Base-by-base conservation (phyloP, 2,888 invertebrate species). In the Toxonevra muliebris region DNA sequence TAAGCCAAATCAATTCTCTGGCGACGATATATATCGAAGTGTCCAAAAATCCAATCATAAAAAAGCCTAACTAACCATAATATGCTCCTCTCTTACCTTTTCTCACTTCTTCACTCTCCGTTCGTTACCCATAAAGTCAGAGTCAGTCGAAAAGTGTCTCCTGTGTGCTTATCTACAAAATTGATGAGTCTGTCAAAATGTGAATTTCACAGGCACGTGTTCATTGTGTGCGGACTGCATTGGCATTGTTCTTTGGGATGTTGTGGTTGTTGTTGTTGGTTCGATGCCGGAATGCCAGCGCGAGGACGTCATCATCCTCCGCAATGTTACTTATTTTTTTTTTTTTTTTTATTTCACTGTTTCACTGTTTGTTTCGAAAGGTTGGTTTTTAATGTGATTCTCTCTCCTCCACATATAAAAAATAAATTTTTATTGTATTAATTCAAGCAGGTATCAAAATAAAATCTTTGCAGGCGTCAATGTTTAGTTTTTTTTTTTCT, bases 111-210 rank as follows among this genome's bases (percentile, higher is more conserved):
- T 13, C 48, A n/a, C 48, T 13, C n/a, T 7, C 48, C 48, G 9
- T 48, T 48, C 3, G 48, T 5, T 48, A 5, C n/a, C 19, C 20
- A 3, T 3, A 19, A 43, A 1, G 12, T 17, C 5, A n/a, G 58
- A 19, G 4, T 50, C 58, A 52, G 19, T 45, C 58, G 41, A 65
- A 65, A 65, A 65, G 59, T 65, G 59, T 65, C 65, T 50, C 59
- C 42, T 45, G 57, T 48, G 59, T 59, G 65, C 59, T 65, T 65
- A 75, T 75, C 75, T 75, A 75, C 71, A 75, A 75, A 74, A 75
- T 75, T 75, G 75, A 75, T 75, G 75, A 74, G 74, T 69, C 73
- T 74, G 79, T 79, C 79, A 79, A 76, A 79, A 79, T 79, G 79
- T 75, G 79, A 78, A 77, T 79, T 77, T 76, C 60, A 53, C 69